Evolutionary conservation across 2,888 invertebrate species (phyloP).

Genomic region (Pteria penguin): DNA sequence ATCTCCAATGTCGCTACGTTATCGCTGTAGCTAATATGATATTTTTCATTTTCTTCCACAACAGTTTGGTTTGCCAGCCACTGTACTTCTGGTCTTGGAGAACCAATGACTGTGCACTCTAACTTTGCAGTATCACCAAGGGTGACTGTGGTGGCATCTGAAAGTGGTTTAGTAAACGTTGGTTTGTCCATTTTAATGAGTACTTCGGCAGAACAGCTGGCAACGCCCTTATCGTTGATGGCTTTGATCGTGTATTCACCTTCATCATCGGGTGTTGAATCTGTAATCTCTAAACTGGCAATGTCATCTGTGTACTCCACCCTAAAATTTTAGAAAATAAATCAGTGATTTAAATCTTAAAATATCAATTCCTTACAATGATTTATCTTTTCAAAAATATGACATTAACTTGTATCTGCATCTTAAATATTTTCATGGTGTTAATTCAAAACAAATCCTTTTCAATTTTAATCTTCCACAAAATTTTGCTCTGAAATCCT

Average conservation of each 20-base stretch:
- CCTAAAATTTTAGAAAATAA: no score
- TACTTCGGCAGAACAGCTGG: constrained; percentile 80
- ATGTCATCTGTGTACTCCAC: constrained; percentile 84
- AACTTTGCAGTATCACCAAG: constrained; percentile 67
- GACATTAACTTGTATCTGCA: no score
- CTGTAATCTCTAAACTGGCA: constrained; percentile 81
- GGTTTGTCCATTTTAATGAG: constrained; percentile 73
- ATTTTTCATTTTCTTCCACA: constrained; percentile 71
- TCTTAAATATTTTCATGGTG: no score
- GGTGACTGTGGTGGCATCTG: constrained; percentile 63
- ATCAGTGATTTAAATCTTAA: no score
- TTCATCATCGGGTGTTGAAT: constrained; percentile 84
- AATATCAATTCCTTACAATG: no score
- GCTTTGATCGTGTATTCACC: constrained; percentile 91
- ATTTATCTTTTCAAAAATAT: no score
- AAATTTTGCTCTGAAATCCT: no score
- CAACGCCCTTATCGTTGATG: constrained; percentile 86
- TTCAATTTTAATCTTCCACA: no score
- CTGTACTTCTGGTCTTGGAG: constrained; percentile 72
- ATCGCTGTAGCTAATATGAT: constrained; percentile 61
- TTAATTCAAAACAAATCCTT: no score
- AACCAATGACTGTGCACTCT: constrained; percentile 72
- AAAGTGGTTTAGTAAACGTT: constrained; percentile 68
- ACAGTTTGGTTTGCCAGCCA: constrained; percentile 70
- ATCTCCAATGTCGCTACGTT: constrained; percentile 68